phyloP scores from a whole-genome alignment of 2,797 vertebrate genomes.

The Dryobates pubescens region DNA sequence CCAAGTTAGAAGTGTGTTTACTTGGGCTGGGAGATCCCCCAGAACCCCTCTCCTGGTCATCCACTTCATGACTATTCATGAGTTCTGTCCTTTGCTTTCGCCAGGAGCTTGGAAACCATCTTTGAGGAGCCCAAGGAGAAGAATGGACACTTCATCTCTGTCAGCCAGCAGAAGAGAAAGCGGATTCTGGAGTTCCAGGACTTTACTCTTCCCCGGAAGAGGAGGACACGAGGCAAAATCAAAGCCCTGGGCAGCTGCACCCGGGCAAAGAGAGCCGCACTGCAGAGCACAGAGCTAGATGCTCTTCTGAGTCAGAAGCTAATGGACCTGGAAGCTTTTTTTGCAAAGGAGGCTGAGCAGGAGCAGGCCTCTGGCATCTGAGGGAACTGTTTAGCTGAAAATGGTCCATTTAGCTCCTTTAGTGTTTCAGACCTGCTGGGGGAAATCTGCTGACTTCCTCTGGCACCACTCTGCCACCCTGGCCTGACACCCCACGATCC shows the following conservation, averaged over 20 bases:
- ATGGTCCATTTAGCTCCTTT: neutral
- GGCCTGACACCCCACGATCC: neutral
- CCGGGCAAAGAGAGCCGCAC: constrained; percentile 81
- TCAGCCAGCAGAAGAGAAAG: constrained; percentile 93
- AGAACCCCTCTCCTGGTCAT: neutral
- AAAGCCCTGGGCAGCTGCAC: constrained; percentile 81
- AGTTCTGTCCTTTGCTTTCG: neutral
- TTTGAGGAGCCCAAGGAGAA: constrained; percentile 96
- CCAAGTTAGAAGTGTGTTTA: neutral
- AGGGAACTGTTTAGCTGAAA: constrained; percentile 15
- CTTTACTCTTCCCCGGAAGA: constrained; percentile 91
- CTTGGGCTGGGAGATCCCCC: neutral
- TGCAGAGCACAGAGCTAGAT: constrained; percentile 85
- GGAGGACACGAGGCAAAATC: constrained; percentile 78
- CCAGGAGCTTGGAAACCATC: constrained; percentile 94
- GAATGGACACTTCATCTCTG: constrained; percentile 86
- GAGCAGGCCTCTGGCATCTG: constrained; percentile 39
- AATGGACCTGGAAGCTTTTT: constrained; percentile 89
- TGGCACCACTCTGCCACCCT: constrained; percentile 5
- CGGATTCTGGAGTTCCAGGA: constrained; percentile 93
- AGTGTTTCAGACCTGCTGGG: neutral
- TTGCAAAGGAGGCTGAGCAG: constrained; percentile 80
- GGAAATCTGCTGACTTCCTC: constrained; percentile 28
- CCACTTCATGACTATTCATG: neutral
- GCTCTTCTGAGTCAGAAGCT: constrained; percentile 91